Evolutionary conservation across 2,888 invertebrate genomes (phyloP).

Genomic region (Polymixis flavicincta): DNA sequence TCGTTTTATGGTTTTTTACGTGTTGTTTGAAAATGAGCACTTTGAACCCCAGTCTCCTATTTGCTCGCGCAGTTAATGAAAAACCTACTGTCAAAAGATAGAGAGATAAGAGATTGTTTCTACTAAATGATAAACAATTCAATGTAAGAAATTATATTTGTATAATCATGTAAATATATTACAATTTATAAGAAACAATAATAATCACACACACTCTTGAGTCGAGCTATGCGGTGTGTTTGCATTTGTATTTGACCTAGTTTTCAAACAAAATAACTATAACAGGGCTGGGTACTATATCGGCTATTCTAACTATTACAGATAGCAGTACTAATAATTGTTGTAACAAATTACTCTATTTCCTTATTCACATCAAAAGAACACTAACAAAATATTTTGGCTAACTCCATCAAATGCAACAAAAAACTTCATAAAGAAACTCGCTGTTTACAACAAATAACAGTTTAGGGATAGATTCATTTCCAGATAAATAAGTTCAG

Average conservation of each 20-base stretch:
- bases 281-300: background rate
- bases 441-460: constrained; percentile 8
- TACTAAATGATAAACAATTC: constrained; percentile 13
- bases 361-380: constrained; percentile 8
- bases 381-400: background rate
- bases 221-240: background rate
- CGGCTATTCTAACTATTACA: background rate
- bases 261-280: background rate
- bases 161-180: constrained; percentile 45
- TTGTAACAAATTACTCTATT: constrained; percentile 9
- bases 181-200: constrained; percentile 36
- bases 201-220: constrained; percentile 11
- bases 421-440: background rate
- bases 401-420: constrained; percentile 21
- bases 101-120: background rate
- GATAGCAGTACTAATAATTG: background rate
- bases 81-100: background rate
- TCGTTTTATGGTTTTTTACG: too few species aligned
- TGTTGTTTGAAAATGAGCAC: too few species aligned
- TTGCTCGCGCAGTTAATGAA: background rate
- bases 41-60: too few species aligned
- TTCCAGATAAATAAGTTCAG: background rate
- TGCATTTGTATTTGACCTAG: background rate
- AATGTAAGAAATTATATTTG: constrained; percentile 28
- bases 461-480: background rate